These are phyloP conservation scores for Axinella damicornis DNA, from an alignment of 37 sponge, comb jelly and placozoan species.

Conservation along the genomic window DNA sequence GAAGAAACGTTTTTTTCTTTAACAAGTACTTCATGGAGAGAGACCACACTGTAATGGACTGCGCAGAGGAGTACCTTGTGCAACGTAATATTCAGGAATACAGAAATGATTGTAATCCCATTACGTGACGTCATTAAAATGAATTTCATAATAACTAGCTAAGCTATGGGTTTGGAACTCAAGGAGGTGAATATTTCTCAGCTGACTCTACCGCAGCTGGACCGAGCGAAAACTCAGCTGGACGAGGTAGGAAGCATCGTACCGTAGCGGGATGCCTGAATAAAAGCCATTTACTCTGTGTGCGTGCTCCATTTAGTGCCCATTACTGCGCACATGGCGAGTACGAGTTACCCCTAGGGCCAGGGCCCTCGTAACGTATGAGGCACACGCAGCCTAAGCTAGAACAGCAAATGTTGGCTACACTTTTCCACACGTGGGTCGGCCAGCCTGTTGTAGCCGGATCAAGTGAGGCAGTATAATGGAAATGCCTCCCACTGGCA, in stretches of 20 bases:
- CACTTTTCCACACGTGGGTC: too few species aligned
- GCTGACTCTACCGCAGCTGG: slow-evolving; percentile 74
- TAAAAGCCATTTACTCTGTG: neutral
- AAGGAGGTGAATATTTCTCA: slow-evolving; percentile 57
- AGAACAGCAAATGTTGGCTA: too few species aligned
- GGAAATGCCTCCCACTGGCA: too few species aligned
- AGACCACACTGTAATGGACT: slow-evolving; percentile 61
- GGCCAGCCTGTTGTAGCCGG: too few species aligned
- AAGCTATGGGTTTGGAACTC: too few species aligned
- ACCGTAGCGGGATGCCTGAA: neutral
- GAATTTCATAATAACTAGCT: too few species aligned
- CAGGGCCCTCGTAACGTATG: too few species aligned
- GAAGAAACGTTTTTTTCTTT: slow-evolving; percentile 22
- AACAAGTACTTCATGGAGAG: slow-evolving; percentile 59
- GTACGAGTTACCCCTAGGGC: too few species aligned
- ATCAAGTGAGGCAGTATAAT: too few species aligned
- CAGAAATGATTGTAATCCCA: slow-evolving; percentile 13
- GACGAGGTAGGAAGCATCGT: slow-evolving; percentile 83
- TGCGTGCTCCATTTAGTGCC: neutral
- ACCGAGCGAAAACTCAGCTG: slow-evolving; percentile 78
- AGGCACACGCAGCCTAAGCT: too few species aligned
- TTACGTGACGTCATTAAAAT: too few species aligned
- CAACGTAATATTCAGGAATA: slow-evolving; percentile 39
- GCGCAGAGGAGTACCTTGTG: slow-evolving; percentile 41
- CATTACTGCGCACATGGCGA: too few species aligned